Evolutionary conservation across 2,113 vertebrate genomes (phyloP).

Genomic region (Dendrocopos noguchii): DNA sequence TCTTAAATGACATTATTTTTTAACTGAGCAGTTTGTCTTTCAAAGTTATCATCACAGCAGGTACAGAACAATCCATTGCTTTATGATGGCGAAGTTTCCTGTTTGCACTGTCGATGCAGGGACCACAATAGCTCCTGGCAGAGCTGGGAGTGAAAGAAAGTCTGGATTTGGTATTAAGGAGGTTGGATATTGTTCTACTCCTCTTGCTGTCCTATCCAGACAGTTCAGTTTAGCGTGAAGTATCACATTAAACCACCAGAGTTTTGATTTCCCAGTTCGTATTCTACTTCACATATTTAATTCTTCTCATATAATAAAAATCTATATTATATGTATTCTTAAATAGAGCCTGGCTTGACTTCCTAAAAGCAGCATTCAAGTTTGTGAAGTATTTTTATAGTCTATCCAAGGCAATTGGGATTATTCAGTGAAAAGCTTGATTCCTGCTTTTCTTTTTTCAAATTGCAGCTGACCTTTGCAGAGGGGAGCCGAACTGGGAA

Average conservation of each 20-base stretch:
- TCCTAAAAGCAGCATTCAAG: neutral
- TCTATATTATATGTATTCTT: neutral
- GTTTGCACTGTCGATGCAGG: neutral
- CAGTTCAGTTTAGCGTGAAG: neutral
- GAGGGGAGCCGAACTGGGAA: neutral
- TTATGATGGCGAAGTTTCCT: neutral
- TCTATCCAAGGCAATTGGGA: neutral
- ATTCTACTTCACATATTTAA: neutral
- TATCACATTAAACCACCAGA: neutral
- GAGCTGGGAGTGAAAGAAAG: neutral
- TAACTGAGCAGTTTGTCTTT: neutral
- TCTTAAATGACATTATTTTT: neutral
- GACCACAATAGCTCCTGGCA: neutral
- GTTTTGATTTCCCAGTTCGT: neutral
- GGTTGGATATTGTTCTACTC: neutral
- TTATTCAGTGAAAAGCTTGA: neutral
- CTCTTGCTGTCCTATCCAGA: neutral
- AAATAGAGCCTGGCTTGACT: neutral
- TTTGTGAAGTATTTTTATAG: neutral
- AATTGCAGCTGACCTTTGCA: neutral
- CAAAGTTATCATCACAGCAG: neutral
- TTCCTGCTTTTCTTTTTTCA: neutral
- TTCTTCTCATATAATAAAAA: neutral
- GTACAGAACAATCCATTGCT: neutral
- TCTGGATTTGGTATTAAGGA: neutral